These are phyloP conservation scores for Hydrolagus colliei DNA, from an alignment of 2,797 vertebrate species.

Conservation along the genomic window DNA sequence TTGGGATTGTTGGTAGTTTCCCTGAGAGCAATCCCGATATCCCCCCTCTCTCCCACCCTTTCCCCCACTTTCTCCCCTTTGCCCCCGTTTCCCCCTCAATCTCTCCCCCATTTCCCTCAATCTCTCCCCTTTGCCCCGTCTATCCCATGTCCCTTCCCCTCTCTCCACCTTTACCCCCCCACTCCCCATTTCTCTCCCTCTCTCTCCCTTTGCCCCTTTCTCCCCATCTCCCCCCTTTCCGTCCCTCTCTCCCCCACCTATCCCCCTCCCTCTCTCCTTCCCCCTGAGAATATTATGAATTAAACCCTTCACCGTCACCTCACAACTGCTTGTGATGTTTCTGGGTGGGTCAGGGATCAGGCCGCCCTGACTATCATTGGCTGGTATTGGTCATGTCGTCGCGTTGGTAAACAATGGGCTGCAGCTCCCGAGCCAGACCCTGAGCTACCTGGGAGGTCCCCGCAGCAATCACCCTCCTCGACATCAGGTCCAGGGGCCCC, in stretches of 20 bases:
- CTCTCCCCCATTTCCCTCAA: no score
- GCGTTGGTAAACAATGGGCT: constrained; percentile 65
- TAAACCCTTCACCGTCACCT: no score
- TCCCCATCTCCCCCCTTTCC: no score
- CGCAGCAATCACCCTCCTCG: constrained; percentile 55
- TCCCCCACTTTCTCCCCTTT: background rate
- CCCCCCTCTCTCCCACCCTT: no score
- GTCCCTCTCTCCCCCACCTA: no score
- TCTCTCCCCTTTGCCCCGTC: accelerated
- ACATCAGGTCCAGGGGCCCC: constrained; percentile 75
- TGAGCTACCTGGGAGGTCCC: constrained; percentile 53
- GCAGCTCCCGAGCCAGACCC: constrained; percentile 67
- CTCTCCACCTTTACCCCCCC: no score
- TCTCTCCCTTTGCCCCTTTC: background rate
- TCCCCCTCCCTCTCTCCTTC: no score
- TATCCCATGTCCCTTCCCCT: background rate
- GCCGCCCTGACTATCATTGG: no score
- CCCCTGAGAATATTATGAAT: no score
- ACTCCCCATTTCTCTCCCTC: background rate
- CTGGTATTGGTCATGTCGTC: constrained; percentile 66
- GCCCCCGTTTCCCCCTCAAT: background rate
- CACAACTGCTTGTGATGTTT: no score
- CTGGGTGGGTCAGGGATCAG: no score
- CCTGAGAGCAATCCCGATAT: background rate
- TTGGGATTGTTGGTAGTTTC: no score